Percentiles rank a stretch among this genome's conserved stretches.
Conservation (phyloP, 2,888 invertebrate genomes). For the Agriopis aurantiaria region DNA sequence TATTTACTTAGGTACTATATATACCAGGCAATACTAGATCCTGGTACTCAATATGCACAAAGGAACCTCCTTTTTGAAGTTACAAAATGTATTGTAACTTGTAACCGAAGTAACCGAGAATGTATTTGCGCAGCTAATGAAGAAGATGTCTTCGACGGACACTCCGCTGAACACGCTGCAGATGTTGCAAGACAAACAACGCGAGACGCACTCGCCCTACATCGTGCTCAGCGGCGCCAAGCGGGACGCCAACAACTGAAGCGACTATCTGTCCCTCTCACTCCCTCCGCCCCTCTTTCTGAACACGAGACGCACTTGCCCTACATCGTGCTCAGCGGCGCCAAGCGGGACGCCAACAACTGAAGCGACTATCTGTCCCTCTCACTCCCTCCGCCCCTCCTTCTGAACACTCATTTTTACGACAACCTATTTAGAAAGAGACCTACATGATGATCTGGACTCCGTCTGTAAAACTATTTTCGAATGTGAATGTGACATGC, state of each 20-base stretch:
- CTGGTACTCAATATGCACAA: too few species aligned
- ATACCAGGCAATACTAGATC: too few species aligned
- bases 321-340: constrained; percentile 96
- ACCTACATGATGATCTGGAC: background rate
- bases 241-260: constrained; percentile 67
- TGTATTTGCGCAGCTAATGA: constrained; percentile 90
- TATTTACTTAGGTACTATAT: too few species aligned
- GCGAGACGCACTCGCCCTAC: constrained; percentile 96
- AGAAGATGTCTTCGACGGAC: constrained; percentile 98
- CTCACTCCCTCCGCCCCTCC: too few species aligned
- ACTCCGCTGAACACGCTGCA: constrained; percentile 98
- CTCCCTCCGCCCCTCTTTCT: background rate
- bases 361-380: constrained; percentile 35
- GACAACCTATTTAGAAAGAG: background rate
- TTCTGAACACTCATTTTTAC: background rate
- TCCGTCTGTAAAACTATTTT: background rate
- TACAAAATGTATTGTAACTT: too few species aligned
- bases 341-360: constrained; percentile 85
- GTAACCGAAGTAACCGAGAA: background rate
- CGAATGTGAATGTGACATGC: background rate
- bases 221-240: constrained; percentile 97
- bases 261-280: too few species aligned
- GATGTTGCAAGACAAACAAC: constrained; percentile 98
- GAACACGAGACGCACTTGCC: constrained; percentile 97
- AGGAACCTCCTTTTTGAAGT: too few species aligned